A percentile compares a stretch with the other conserved stretches of the same genome.
phyloP scores from a whole-genome alignment of 2,113 vertebrate species.

The Trichomycterus rosablanca region DNA sequence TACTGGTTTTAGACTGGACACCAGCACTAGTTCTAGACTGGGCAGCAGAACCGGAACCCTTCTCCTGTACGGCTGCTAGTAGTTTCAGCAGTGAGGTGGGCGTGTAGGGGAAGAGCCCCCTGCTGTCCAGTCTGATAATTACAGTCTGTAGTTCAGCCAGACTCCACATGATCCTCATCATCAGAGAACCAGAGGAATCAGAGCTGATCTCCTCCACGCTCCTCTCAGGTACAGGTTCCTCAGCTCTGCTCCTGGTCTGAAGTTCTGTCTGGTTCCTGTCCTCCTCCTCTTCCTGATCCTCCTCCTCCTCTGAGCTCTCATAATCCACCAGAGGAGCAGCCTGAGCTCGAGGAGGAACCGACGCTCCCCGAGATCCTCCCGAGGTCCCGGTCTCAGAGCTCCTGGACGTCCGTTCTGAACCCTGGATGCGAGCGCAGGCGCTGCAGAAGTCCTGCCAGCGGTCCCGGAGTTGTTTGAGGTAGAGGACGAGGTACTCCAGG shows the following conservation, averaged over 20 bases:
- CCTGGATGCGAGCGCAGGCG: conserved; percentile 59
- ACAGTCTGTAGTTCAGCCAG: conserved; percentile 72
- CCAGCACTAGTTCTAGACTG: too few species aligned
- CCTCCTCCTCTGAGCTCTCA: conserved; percentile 81
- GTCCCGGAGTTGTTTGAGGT: conserved; percentile 76
- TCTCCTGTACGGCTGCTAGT: conserved; percentile 58
- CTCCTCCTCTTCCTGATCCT: conserved; percentile 52
- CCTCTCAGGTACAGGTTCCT: neutral
- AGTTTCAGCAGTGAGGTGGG: conserved; percentile 80
- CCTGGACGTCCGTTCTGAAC: neutral
- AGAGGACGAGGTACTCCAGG: conserved; percentile 86
- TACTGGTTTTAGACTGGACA: too few species aligned
- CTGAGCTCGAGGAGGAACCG: neutral
- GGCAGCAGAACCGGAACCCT: too few species aligned
- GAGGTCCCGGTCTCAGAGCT: neutral
- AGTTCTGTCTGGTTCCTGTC: conserved; percentile 31
- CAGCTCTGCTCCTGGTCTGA: conserved; percentile 33
- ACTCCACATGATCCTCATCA: conserved; percentile 59
- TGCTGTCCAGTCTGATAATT: conserved; percentile 73
- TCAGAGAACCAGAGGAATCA: neutral
- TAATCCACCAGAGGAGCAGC: conserved; percentile 79
- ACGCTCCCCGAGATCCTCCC: neutral
- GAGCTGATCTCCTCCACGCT: neutral
- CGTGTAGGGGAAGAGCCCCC: conserved; percentile 87
- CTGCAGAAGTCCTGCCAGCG: conserved; percentile 71